Conservation (phyloP, 2,797 vertebrate species). For the Microtus obscurus region DNA sequence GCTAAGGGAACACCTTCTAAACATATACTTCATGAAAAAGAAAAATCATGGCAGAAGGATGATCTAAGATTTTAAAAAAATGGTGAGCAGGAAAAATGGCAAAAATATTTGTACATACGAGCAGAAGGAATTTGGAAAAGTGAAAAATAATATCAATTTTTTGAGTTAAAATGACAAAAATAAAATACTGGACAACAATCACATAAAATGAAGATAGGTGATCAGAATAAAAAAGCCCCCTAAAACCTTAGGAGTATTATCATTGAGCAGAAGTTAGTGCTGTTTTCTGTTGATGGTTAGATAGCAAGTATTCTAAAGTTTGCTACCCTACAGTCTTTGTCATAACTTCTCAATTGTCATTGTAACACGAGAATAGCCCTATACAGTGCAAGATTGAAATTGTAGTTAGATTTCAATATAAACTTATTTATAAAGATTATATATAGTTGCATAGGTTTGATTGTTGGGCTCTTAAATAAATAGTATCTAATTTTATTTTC, state of each 20-base stretch:
- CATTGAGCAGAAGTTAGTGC: background rate
- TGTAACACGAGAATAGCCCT: background rate
- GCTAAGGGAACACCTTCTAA: slow-evolving; percentile 36
- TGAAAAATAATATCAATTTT: slow-evolving; percentile 27
- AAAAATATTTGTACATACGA: slow-evolving; percentile 41
- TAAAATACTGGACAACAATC: slow-evolving; percentile 12
- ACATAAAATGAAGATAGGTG: slow-evolving; percentile 8
- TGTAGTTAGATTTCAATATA: background rate
- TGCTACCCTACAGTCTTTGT: background rate
- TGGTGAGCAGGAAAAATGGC: background rate
- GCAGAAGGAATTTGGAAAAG: slow-evolving; percentile 48
- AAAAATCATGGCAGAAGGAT: slow-evolving; percentile 46
- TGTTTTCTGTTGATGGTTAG: slow-evolving; percentile 6
- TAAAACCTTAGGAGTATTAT: slow-evolving; percentile 12
- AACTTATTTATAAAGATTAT: slow-evolving; percentile 43
- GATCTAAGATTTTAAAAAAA: slow-evolving; percentile 47
- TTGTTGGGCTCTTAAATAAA: slow-evolving; percentile 8
- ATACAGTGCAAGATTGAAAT: background rate
- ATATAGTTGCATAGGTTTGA: slow-evolving; percentile 11
- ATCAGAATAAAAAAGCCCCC: slow-evolving; percentile 4
- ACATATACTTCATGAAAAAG: background rate
- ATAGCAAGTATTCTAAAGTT: slow-evolving; percentile 52
- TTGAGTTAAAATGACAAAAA: slow-evolving; percentile 48
- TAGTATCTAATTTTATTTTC: slow-evolving; percentile 16
- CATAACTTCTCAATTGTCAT: background rate